Evolutionary conservation across 2,113 vertebrate genomes (phyloP).

Genomic region (Colius striatus): DNA sequence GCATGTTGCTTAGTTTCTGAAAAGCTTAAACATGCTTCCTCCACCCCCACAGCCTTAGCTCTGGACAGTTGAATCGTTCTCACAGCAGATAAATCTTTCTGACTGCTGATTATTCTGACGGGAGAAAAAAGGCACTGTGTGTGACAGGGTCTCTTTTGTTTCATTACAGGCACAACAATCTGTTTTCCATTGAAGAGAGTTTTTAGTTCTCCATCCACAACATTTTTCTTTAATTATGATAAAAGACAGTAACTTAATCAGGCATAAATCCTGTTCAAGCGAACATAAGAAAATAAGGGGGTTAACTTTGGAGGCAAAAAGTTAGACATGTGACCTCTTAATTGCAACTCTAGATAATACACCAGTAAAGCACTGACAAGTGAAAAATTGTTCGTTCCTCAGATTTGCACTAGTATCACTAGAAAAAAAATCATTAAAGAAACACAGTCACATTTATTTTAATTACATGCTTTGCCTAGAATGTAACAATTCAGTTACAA

Average conservation of each 20-base stretch:
- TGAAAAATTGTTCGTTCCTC: background rate
- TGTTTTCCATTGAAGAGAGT: constrained; percentile 73
- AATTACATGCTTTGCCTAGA: background rate
- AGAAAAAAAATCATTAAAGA: background rate
- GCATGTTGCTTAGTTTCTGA: constrained; percentile 17
- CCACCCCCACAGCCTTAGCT: background rate
- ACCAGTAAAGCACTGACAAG: background rate
- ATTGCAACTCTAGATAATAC: background rate
- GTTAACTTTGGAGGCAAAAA: constrained; percentile 46
- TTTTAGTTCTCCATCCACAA: constrained; percentile 64
- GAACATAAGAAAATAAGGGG: constrained; percentile 72
- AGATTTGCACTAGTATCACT: background rate
- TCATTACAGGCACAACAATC: constrained; percentile 69
- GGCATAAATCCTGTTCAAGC: constrained; percentile 77
- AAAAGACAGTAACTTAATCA: constrained; percentile 84
- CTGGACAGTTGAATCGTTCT: constrained; percentile 50
- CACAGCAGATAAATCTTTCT: constrained; percentile 65
- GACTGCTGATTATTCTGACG: constrained; percentile 59
- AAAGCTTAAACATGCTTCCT: constrained; percentile 14
- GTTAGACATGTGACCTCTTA: constrained; percentile 1
- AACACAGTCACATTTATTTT: background rate
- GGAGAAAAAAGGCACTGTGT: background rate
- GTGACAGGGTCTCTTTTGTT: constrained; percentile 68
- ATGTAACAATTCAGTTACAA: background rate
- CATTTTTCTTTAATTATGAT: constrained; percentile 84